Evolutionary conservation across 2,888 invertebrate genomes (phyloP), one percentile per base, ranked within the genome.

Genomic region (Scotopteryx bipunctaria): DNA sequence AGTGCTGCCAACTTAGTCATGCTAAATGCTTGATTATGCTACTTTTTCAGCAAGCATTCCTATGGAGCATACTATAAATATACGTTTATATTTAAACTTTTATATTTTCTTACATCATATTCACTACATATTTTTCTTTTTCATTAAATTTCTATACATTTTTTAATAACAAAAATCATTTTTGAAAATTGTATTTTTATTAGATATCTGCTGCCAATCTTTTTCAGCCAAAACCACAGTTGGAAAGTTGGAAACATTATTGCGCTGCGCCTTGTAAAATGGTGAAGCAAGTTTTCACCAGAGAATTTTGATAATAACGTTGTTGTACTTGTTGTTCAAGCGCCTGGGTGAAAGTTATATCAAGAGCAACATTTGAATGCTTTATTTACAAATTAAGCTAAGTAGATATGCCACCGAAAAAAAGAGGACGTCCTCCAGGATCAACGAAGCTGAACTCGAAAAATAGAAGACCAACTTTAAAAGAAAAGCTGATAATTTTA

Each of bases 311-410:
- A 38, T 35, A 50, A 31, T 11, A 37, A 37, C 45, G 35, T 44
- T 43, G 32, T 27, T 19, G 4, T 13, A 6, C 11, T 33, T 31
- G 23, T 47, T 46, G 46, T 44, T 25, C 16, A 33, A 73, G 82
- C 88, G 88, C 88, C 88, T 88, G 84, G 74, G 83, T 84, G 84
- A 87, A 86, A 85, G 80, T 77, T 81, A 80, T 86, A 88, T 85
- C 87, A 87, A 87, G 81, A 64, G 61, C 69, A 38, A 31, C 14
- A 25, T 32, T 53, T 8, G 44, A 47, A 35, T 43, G 43, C 43
- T 43, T 33, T 47, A 47, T 9, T 16, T 36, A 9, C 9, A 38
- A 40, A 27, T 23, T 63, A 63, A 63, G 64, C 65, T 55, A 44
- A 48, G 41, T 25, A 55, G 67, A 54, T 57, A 87, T 87, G 87